Evolutionary conservation across 2,888 invertebrate genomes (phyloP).

Genomic region (Ecliptopera silaceata): DNA sequence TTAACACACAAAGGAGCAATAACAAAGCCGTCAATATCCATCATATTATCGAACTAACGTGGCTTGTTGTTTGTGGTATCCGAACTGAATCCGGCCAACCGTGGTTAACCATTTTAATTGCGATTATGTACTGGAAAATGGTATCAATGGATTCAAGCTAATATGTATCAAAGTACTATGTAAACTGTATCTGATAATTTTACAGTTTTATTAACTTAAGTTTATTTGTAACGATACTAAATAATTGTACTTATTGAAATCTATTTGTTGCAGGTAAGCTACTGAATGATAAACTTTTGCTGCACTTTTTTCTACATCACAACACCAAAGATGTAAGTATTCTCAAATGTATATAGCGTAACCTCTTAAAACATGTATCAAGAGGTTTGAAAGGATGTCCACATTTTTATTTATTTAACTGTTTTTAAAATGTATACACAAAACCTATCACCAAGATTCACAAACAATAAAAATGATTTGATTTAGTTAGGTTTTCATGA

Average conservation of each 20-base stretch:
- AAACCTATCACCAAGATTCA: too few relatives aligned
- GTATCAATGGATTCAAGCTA: not conserved
- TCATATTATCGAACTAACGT: constrained; percentile 7
- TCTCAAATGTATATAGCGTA: too few relatives aligned
- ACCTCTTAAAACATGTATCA: too few relatives aligned
- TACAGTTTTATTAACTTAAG: not conserved
- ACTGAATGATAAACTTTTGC: not conserved
- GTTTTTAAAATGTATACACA: too few relatives aligned
- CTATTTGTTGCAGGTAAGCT: constrained; percentile 24
- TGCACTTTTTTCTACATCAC: too few relatives aligned
- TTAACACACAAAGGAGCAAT: constrained; percentile 5
- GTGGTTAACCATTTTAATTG: constrained; percentile 19
- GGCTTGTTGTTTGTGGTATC: constrained; percentile 12
- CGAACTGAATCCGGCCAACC: constrained; percentile 7
- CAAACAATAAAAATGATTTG: too few relatives aligned
- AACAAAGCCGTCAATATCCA: constrained; percentile 13
- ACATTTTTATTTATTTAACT: too few relatives aligned
- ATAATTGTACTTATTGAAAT: not conserved
- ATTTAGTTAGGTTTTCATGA: too few relatives aligned
- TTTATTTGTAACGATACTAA: not conserved
- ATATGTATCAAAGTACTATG: not conserved
- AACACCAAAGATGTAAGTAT: not conserved
- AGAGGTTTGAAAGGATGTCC: too few relatives aligned
- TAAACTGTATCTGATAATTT: not conserved
- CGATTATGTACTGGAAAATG: constrained; percentile 1